Evolutionary conservation across 1,140 invertebrate species (phyloP).

Genomic region (Plectus sambesii): DNA sequence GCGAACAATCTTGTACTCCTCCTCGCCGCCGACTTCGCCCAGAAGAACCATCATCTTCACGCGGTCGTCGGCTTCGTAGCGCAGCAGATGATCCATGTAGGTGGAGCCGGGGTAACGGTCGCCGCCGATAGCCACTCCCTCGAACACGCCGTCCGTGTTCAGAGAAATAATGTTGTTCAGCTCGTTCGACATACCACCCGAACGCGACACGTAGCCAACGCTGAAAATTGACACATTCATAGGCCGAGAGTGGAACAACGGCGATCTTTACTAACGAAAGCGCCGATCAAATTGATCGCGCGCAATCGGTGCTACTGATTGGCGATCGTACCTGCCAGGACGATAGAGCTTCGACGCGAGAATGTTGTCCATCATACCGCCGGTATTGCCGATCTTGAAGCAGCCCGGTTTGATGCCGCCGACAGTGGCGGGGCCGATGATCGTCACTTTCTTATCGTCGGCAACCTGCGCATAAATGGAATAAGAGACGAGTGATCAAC

Average conservation of each 20-base stretch:
- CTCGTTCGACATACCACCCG: conserved; percentile 98
- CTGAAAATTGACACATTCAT: conserved; percentile 51
- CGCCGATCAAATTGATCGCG: conserved; percentile 15
- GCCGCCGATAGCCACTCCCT: conserved; percentile 98
- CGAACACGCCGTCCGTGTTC: conserved; percentile 88
- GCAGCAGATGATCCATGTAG: conserved; percentile 91
- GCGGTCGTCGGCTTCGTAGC: conserved; percentile 62
- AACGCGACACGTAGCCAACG: conserved; percentile 92
- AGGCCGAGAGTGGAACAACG: conserved; percentile 6
- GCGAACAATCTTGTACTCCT: conserved; percentile 91
- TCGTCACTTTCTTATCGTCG: conserved; percentile 65
- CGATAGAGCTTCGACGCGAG: conserved; percentile 90
- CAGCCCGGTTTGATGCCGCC: conserved; percentile 93
- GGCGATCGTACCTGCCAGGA: conserved; percentile 58
- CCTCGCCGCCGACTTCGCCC: conserved; percentile 96
- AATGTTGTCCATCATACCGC: conserved; percentile 99
- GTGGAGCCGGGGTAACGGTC: conserved; percentile 95
- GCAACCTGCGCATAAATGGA: too few species aligned
- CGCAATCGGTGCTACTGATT: not conserved
- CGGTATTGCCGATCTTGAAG: conserved; percentile 99
- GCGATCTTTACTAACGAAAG: conserved; percentile 14
- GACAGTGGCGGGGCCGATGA: conserved; percentile 91
- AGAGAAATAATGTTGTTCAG: conserved; percentile 96
- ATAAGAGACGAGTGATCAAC: conserved; percentile 16
- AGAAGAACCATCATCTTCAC: conserved; percentile 87